phyloP scores from a whole-genome alignment of 1,140 invertebrate species.

The Rhagoletis zephyria region DNA sequence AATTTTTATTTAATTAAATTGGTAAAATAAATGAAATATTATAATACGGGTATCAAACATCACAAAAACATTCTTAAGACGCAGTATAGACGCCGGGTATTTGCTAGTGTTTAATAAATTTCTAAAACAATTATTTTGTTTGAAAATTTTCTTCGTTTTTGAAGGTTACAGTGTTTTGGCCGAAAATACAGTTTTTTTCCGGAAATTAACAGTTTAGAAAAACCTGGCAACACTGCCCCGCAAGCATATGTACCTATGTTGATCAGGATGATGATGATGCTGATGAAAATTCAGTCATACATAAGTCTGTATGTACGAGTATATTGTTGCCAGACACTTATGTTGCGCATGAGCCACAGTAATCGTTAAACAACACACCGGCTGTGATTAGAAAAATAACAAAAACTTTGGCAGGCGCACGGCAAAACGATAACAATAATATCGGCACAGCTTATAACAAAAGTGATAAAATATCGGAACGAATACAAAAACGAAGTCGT shows the following conservation, averaged over 20 bases:
- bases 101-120: too few relatives aligned
- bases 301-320: background rate
- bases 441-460: background rate
- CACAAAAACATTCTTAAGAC: too few relatives aligned
- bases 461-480: background rate
- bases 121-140: too few relatives aligned
- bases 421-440: constrained; percentile 10
- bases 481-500: too few relatives aligned
- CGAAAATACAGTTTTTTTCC: too few relatives aligned
- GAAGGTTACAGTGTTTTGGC: too few relatives aligned
- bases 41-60: too few relatives aligned
- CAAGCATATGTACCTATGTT: too few relatives aligned
- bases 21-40: too few relatives aligned
- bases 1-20: too few relatives aligned
- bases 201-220: background rate
- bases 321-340: background rate
- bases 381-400: background rate
- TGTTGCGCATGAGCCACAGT: background rate
- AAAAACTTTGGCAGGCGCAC: background rate
- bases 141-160: too few relatives aligned
- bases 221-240: background rate
- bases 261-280: constrained; percentile 18
- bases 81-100: too few relatives aligned
- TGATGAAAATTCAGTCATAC: background rate
- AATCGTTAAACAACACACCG: background rate